Base-by-base conservation (phyloP, 2,888 invertebrate genomes). In the Criorhina ranunculi region DNA sequence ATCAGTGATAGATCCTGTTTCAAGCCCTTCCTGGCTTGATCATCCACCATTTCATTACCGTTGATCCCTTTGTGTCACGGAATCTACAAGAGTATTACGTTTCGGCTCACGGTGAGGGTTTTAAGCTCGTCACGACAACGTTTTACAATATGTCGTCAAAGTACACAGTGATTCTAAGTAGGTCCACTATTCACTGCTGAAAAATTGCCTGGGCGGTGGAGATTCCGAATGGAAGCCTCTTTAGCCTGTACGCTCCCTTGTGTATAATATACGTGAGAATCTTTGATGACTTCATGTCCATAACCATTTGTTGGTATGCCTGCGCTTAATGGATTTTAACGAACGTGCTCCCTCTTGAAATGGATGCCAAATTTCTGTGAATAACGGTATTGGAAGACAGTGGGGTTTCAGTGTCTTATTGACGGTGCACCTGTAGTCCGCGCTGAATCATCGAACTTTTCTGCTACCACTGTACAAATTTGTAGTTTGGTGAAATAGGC, bases 341-440 rank as follows among this genome's bases (percentile, higher is more conserved):
- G 37, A 57, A 57, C 37, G n/a, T 19, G 8, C 37, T 37, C 0
- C 17, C 17, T 19, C 5, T 19, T 57, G 57, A 19, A 1, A 37
- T 37, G 19, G 57, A 57, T 6, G 37, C 57, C 35, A 57, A 19
- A 35, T 57, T 11, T 57, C 57, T 1, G 35, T 55, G n/a, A 33
- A 33, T 7, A 19, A 19, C 3, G 46, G 51, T 7, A n/a, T 33
- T 51, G 33, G 55, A 4, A 40, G 87, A 69, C 67, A 75, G 66
- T 88, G 87, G 1, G 88, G 82, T 44, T 79, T 67, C 17, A 89
- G 57, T 11, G 78, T 57, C 6, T 87, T 87, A 79, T 90, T 40
- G 5, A 12, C 40, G 2, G 40, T 40, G 12, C 40, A 40, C 12
- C 3, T 40, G 40, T 40, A 40, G 40, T 40, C 12, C 12, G 5